These are phyloP conservation scores for Euphonia xanthogaster DNA, from an alignment of 2,797 vertebrate genomes.

Conservation along the genomic window DNA sequence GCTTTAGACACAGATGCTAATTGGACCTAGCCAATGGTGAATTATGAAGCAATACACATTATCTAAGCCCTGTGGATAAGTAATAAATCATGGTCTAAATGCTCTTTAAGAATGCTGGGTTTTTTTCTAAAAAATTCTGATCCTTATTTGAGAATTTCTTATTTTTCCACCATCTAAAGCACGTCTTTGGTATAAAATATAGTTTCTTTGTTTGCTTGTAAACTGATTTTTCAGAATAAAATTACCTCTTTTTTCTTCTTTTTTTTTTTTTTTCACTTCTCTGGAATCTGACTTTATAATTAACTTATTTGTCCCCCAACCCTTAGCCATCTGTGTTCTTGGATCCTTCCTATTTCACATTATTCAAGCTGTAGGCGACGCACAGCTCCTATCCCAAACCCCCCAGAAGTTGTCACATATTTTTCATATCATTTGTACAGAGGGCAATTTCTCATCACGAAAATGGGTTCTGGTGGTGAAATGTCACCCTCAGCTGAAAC, in stretches of 20 bases:
- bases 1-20: background rate
- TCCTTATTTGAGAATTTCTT: background rate
- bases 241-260: background rate
- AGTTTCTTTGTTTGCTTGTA: background rate
- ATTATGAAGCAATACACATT: background rate
- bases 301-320: background rate
- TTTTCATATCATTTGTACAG: background rate
- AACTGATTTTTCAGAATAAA: constrained; percentile 14
- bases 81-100: background rate
- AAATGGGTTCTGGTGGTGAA: background rate
- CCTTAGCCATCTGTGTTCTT: background rate
- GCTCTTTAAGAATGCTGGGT: background rate
- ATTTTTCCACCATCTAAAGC: background rate
- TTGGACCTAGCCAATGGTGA: background rate
- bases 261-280: background rate
- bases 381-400: background rate
- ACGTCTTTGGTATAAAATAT: background rate
- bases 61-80: background rate
- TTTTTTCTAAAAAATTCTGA: background rate
- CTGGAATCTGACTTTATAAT: background rate
- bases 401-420: background rate
- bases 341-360: background rate
- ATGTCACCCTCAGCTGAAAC: constrained; percentile 5
- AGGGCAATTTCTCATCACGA: background rate
- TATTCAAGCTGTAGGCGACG: background rate